Evolutionary conservation across 2,797 vertebrate genomes (phyloP).

Genomic region (Erethizon dorsatum): DNA sequence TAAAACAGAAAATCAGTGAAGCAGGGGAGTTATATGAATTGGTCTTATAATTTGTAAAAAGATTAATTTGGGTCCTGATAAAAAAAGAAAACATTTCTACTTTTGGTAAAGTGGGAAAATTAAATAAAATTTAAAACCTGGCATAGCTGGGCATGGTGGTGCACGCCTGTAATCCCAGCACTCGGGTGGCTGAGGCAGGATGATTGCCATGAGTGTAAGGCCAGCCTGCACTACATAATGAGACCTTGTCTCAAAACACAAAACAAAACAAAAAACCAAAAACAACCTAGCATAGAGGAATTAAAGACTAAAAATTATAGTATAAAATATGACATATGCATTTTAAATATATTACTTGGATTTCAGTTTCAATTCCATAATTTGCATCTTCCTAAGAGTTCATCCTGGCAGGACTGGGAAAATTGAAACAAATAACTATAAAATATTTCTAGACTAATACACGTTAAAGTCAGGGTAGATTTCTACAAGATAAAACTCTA

Average conservation of each 20-base stretch:
- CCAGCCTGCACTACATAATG: no score
- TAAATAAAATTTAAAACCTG: neutral
- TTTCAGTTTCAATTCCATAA: conserved; percentile 34
- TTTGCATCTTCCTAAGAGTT: neutral
- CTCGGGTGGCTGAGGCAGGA: no score
- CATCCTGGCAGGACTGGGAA: neutral
- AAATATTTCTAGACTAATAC: neutral
- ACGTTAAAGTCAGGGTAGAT: neutral
- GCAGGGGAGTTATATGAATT: neutral
- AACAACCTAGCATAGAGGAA: neutral
- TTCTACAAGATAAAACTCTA: neutral
- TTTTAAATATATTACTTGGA: neutral
- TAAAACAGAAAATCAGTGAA: neutral
- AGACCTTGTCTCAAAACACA: no score
- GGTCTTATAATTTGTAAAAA: conserved; percentile 34
- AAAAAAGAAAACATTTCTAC: conserved; percentile 28
- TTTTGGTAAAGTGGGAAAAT: neutral
- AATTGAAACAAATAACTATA: neutral
- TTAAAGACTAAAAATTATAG: neutral
- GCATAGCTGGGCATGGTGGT: neutral
- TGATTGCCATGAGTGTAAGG: no score
- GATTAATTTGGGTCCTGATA: neutral
- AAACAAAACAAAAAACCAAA: no score
- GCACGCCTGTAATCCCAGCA: no score
- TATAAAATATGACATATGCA: neutral